phyloP scores from a whole-genome alignment of 2,797 vertebrate genomes.

The Scolopax rusticola region DNA sequence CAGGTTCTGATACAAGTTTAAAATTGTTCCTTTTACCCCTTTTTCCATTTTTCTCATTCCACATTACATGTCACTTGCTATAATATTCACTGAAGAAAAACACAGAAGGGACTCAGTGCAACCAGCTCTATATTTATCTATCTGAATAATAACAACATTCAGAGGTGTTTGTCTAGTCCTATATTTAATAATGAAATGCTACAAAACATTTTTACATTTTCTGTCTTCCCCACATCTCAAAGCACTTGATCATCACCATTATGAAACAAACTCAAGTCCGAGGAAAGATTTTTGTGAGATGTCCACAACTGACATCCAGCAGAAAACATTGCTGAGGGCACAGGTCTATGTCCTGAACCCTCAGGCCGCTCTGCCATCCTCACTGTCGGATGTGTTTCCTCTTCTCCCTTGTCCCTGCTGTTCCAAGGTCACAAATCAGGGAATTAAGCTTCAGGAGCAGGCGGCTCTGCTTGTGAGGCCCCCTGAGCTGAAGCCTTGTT shows the following conservation, averaged over 20 bases:
- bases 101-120: conserved; percentile 34
- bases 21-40: background rate
- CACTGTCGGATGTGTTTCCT: background rate
- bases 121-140: conserved; percentile 62
- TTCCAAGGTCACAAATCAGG: conserved; percentile 63
- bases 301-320: background rate
- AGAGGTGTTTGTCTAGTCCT: conserved; percentile 56
- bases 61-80: conserved; percentile 17
- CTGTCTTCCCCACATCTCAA: background rate
- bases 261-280: background rate
- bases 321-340: conserved; percentile 12
- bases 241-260: background rate
- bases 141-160: conserved; percentile 50
- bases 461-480: conserved; percentile 40
- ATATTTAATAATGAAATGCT: conserved; percentile 34
- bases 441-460: conserved; percentile 59
- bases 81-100: conserved; percentile 51
- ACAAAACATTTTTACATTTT: background rate
- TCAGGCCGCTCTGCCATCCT: conserved; percentile 21
- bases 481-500: conserved; percentile 52
- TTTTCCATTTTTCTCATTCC: background rate
- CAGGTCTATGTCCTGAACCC: conserved; percentile 7
- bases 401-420: conserved; percentile 13
- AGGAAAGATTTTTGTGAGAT: background rate
- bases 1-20: background rate